Base-by-base conservation (phyloP, 2,113 vertebrate species). In the Trochalopteron elliotii region DNA sequence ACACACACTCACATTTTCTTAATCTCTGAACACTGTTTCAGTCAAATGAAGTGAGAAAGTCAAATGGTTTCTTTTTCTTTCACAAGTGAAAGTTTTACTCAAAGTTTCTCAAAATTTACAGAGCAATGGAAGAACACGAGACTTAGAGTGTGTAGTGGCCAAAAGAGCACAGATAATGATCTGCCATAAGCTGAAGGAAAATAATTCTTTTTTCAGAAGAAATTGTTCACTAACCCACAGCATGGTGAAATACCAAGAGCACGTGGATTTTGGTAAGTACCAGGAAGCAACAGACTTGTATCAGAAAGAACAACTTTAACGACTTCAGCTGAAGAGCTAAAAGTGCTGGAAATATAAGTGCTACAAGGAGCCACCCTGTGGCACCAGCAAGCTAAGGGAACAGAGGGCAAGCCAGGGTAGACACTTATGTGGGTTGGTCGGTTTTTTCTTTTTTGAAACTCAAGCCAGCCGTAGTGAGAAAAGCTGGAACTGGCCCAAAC, bases 321-420 rank as follows among this genome's bases (percentile, higher is more conserved):
- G 2, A 92, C 89, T 86, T 84, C 91, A 81, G 71, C 67, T 91
- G 57, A 80, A 85, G 86, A 93, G 74, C 92, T 67, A 18, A 87
- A 93, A 87, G 87, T 30, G 0, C 49, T 56, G 50, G 91, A 84
- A 96, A 64, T 33, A 69, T 47, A 67, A 72, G 84, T 69, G 96
- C 96, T 96, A 28, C 91, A 93, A 95, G 83, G 96, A 96, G 96
- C 96, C 96, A 96, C 96, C 96, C 95, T 96, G 96, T 96, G 95
- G 94, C 95, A 97, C 87, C 95, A 97, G 81, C 83, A 89, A 65
- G 94, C 57, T 93, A 94, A 93, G 27, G 68, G 96, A 96, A 56
- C 52, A 75, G 85, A 87, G 96, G 90, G 72, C 79, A 63, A 72
- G 42, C 61, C 89, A 72, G 82, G 82, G 68, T 39, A 93, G 49